These are phyloP conservation scores for Leptobrachium leishanense DNA, from an alignment of 2,113 vertebrate species.

Conservation along the genomic window DNA sequence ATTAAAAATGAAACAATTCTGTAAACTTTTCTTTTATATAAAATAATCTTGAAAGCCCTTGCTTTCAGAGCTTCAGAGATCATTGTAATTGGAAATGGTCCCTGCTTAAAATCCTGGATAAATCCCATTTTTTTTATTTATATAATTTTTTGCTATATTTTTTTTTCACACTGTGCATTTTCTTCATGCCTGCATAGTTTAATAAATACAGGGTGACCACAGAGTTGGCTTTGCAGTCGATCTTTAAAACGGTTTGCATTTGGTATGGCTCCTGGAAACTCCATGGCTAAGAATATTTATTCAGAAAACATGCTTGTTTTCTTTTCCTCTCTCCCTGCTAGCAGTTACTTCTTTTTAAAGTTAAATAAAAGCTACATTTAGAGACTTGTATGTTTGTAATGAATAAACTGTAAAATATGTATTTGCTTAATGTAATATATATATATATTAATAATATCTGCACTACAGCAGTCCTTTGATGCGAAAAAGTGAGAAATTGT, in stretches of 20 bases:
- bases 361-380: slow-evolving; percentile 24
- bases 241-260: slow-evolving; percentile 32
- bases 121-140: neutral
- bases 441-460: neutral
- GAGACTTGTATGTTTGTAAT: neutral
- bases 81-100: slow-evolving; percentile 13
- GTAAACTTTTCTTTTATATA: neutral
- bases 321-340: slow-evolving; percentile 32
- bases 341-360: slow-evolving; percentile 4
- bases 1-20: slow-evolving; percentile 13
- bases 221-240: slow-evolving; percentile 33
- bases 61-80: slow-evolving; percentile 9
- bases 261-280: slow-evolving; percentile 38
- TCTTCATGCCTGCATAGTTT: slow-evolving; percentile 44
- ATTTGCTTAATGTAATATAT: neutral
- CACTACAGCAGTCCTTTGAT: too few relatives aligned
- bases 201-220: slow-evolving; percentile 35
- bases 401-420: neutral
- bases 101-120: slow-evolving; percentile 23
- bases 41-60: neutral
- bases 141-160: neutral
- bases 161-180: slow-evolving; percentile 28
- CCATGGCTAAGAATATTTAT: slow-evolving; percentile 38
- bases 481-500: too few relatives aligned
- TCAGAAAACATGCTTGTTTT: slow-evolving; percentile 43